A percentile compares a stretch with the other conserved stretches of the same genome.
Evolutionary conservation across 2,113 vertebrate species (phyloP).

Genomic region (Nannobrachium achirus): DNA sequence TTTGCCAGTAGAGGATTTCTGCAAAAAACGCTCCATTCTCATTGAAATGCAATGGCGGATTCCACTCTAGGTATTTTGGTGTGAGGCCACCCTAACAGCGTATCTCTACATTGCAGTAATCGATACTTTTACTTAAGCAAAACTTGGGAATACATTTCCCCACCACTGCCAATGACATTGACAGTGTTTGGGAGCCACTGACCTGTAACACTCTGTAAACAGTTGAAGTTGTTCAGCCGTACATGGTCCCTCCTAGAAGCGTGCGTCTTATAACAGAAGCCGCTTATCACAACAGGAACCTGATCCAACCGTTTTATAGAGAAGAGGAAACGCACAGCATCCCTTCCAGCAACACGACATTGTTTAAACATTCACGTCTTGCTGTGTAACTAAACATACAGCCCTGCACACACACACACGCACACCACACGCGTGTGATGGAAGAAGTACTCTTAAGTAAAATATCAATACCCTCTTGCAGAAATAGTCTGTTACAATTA

Average conservation of each 20-base stretch:
- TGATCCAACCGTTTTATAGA: constrained; percentile 63
- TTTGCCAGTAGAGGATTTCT: no score
- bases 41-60: no score
- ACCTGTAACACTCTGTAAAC: no score
- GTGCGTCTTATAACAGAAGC: constrained; percentile 44
- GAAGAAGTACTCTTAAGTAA: no score
- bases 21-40: no score
- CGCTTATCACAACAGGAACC: constrained; percentile 69
- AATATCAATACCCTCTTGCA: no score
- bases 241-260: constrained; percentile 52
- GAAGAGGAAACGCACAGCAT: constrained; percentile 66
- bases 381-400: constrained; percentile 39
- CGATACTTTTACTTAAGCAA: neutral
- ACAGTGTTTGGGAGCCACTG: no score
- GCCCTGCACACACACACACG: neutral
- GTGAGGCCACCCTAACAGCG: no score
- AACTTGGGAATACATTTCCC: neutral
- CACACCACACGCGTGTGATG: neutral
- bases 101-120: neutral
- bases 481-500: no score
- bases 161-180: constrained; percentile 1
- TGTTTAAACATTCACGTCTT: constrained; percentile 67
- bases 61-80: no score
- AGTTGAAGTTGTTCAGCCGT: constrained; percentile 44
- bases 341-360: constrained; percentile 65